Conservation (phyloP, 2,888 invertebrate species). For the Nymphalis polychloros region DNA sequence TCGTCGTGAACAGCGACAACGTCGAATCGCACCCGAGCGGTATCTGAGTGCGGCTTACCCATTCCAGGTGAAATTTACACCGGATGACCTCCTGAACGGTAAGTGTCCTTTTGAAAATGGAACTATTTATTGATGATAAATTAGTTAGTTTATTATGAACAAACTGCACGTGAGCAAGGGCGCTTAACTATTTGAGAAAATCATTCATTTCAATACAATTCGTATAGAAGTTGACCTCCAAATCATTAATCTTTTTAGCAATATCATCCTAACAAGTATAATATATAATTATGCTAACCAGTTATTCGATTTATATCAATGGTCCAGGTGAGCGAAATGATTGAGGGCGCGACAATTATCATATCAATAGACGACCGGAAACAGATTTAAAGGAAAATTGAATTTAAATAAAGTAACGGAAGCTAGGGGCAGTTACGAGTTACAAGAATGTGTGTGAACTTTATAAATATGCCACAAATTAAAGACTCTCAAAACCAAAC, state of each 20-base stretch:
- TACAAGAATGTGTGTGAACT: no score
- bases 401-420: background rate
- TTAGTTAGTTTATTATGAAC: background rate
- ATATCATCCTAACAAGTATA: no score
- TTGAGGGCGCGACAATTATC: background rate
- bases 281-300: no score
- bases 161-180: no score
- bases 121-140: background rate
- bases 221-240: no score
- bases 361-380: constrained; percentile 1
- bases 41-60: constrained; percentile 85
- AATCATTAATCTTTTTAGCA: no score
- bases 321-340: background rate
- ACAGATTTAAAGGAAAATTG: background rate
- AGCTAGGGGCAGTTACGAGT: background rate
- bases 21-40: constrained; percentile 83
- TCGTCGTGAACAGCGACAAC: constrained; percentile 47
- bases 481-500: no score
- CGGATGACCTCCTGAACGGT: constrained; percentile 82
- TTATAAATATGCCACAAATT: no score
- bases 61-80: constrained; percentile 84
- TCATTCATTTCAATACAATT: no score
- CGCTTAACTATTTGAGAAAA: no score
- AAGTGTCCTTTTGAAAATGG: constrained; percentile 41
- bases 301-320: background rate